Evolutionary conservation across 37 sponge, comb jelly and placozoan species (phyloP).

Genomic region (Halisarca cf. caerulea): DNA sequence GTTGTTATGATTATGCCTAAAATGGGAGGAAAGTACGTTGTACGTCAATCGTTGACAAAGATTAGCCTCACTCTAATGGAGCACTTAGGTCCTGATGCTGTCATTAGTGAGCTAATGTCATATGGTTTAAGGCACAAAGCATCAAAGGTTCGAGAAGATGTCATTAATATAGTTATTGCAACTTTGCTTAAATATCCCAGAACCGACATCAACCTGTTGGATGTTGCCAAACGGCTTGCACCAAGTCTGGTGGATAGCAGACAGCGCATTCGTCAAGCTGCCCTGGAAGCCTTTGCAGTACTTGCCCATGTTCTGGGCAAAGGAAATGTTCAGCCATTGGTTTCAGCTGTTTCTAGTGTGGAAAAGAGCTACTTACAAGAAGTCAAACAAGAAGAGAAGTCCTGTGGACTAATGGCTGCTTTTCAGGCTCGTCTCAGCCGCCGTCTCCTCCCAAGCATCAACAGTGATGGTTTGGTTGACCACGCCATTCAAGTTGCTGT

Average conservation of each 20-base stretch:
- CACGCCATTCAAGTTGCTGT: slow-evolving; percentile 48
- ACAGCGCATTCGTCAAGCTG: slow-evolving; percentile 76
- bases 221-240: slow-evolving; percentile 40
- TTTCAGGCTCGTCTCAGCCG: slow-evolving; percentile 64
- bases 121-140: slow-evolving; percentile 44
- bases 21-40: slow-evolving; percentile 64
- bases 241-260: slow-evolving; percentile 64
- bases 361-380: slow-evolving; percentile 24
- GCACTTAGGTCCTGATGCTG: slow-evolving; percentile 24
- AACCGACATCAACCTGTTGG: slow-evolving; percentile 46
- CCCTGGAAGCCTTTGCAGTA: slow-evolving; percentile 67
- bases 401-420: slow-evolving; percentile 49
- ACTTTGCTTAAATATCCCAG: slow-evolving; percentile 60
- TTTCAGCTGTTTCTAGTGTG: slow-evolving; percentile 36
- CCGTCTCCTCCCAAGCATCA: slow-evolving; percentile 56
- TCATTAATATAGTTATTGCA: slow-evolving; percentile 69
- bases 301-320: slow-evolving; percentile 51
- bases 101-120: slow-evolving; percentile 48
- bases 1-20: slow-evolving; percentile 30
- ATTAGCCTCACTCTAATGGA: slow-evolving; percentile 67
- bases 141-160: slow-evolving; percentile 74
- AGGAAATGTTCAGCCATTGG: slow-evolving; percentile 31
- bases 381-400: background rate
- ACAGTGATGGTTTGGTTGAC: slow-evolving; percentile 71
- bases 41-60: slow-evolving; percentile 64